Evolutionary conservation across 2,888 invertebrate genomes (phyloP).

Genomic region (Ametastegia equiseti): DNA sequence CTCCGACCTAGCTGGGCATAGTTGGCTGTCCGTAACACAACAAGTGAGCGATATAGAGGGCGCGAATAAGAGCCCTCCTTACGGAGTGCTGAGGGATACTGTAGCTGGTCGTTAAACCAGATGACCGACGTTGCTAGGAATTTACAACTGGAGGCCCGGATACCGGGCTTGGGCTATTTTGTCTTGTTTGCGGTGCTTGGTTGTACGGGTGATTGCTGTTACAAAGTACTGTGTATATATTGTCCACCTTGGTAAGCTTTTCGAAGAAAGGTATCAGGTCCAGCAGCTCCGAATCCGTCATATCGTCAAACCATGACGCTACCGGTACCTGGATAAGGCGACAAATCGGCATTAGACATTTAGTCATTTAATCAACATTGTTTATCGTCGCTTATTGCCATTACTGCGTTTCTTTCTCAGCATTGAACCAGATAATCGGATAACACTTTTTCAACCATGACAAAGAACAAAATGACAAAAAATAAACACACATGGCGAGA

Average conservation of each 20-base stretch:
- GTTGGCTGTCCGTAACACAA: constrained; percentile 59
- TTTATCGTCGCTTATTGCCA: background rate
- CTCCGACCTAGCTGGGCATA: constrained; percentile 55
- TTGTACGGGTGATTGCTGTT: constrained; percentile 94
- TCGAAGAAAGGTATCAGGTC: constrained; percentile 99
- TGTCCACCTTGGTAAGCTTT: constrained; percentile 96
- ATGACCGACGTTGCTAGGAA: constrained; percentile 73
- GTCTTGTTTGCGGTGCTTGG: constrained; percentile 68
- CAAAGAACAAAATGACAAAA: no score
- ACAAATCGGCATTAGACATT: background rate
- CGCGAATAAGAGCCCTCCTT: constrained; percentile 68
- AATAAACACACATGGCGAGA: no score
- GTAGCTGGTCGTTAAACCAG: constrained; percentile 71
- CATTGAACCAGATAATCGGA: no score
- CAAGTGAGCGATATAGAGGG: constrained; percentile 67
- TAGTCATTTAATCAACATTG: background rate
- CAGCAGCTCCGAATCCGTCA: constrained; percentile 96
- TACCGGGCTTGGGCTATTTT: constrained; percentile 69
- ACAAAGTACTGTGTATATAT: constrained; percentile 96
- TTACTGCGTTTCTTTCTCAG: background rate
- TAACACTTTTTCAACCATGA: no score
- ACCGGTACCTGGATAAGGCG: constrained; percentile 90
- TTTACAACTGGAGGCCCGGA: constrained; percentile 69
- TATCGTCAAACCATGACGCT: constrained; percentile 99
- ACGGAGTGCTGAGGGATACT: constrained; percentile 70